These are phyloP conservation scores for Xestia rhomboidea DNA, from an alignment of 2,888 invertebrate genomes.

Conservation along the genomic window DNA sequence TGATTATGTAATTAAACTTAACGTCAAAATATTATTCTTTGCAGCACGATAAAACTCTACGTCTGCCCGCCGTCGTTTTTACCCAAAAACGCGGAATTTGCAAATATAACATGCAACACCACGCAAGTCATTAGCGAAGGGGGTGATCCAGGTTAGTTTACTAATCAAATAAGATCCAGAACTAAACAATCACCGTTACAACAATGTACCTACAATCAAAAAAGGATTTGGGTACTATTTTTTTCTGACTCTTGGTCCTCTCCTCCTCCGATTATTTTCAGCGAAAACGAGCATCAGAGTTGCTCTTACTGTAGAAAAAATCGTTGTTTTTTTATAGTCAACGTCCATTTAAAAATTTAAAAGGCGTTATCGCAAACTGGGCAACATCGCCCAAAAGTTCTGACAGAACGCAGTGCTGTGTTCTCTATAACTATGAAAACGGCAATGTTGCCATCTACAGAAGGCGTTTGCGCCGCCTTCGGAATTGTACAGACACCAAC, in stretches of 20 bases:
- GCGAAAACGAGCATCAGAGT: background rate
- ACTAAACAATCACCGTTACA: background rate
- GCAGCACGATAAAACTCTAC: conserved; percentile 84
- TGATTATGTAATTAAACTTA: background rate
- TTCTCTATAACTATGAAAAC: background rate
- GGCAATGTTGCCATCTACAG: background rate
- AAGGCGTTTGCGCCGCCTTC: background rate
- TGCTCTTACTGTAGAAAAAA: background rate
- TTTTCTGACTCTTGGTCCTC: background rate
- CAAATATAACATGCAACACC: conserved; percentile 44
- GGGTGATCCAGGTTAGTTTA: conserved; percentile 51
- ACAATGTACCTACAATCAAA: background rate
- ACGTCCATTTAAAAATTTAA: background rate
- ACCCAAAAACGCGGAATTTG: background rate
- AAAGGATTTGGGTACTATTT: background rate
- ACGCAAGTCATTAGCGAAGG: background rate
- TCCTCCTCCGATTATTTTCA: background rate
- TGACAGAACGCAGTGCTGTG: background rate
- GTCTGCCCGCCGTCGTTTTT: conserved; percentile 78
- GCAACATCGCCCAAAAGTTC: background rate
- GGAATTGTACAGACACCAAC: too few relatives aligned
- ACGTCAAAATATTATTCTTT: conserved; percentile 53
- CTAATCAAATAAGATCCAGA: background rate
- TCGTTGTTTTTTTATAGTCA: background rate
- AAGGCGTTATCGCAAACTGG: background rate